Percentiles rank a stretch among this genome's conserved stretches.
Evolutionary conservation across 2,113 vertebrate species (phyloP).

Genomic region (Trematomus loennbergii): DNA sequence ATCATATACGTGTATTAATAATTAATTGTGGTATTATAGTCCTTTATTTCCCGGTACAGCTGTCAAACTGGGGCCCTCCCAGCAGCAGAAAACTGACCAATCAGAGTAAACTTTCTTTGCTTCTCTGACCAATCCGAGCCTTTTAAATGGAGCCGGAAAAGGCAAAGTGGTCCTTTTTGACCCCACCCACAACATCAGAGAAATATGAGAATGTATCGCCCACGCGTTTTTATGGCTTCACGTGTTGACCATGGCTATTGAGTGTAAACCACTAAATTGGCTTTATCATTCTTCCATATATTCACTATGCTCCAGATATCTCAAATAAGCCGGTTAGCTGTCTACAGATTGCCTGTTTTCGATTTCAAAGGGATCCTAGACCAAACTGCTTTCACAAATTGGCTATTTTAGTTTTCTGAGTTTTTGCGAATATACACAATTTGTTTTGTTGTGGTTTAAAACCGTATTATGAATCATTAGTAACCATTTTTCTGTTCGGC

Average conservation of each 20-base stretch:
- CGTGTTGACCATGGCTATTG: neutral
- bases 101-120: neutral
- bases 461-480: accelerated
- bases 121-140: slow-evolving; percentile 39
- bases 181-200: slow-evolving; percentile 9
- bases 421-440: accelerated
- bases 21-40: neutral
- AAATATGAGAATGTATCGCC: slow-evolving; percentile 8
- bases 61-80: slow-evolving; percentile 44
- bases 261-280: neutral
- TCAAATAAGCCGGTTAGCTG: neutral
- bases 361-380: accelerated
- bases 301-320: neutral
- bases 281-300: accelerated
- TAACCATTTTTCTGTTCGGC: neutral
- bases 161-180: neutral
- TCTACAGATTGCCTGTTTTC: neutral
- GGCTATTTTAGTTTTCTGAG: neutral
- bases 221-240: neutral
- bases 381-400: neutral
- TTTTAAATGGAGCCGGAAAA: slow-evolving; percentile 3
- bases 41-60: slow-evolving; percentile 28
- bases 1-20: no score
- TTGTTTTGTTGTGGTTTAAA: accelerated
- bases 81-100: slow-evolving; percentile 36